Percentiles rank a stretch among this genome's conserved stretches.
These are phyloP conservation scores for Ophioderma brevispina DNA, from an alignment of 35 echinoderm and acorn worm species.

Conservation along the genomic window DNA sequence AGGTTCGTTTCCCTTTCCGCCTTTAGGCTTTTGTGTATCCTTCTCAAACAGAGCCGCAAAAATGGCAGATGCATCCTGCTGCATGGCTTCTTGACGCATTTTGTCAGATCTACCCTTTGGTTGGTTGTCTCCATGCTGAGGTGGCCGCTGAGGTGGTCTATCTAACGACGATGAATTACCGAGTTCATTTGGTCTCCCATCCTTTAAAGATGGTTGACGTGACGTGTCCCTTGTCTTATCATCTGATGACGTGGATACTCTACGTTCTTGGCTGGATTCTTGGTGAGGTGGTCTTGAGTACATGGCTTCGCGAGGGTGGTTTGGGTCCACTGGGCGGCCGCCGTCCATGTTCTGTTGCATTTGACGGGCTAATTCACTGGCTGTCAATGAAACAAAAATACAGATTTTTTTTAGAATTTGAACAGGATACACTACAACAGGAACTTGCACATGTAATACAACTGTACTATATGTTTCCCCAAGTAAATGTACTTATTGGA, in stretches of 20 bases:
- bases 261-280: background rate
- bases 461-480: no score
- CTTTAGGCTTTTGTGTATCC: slow-evolving; percentile 14
- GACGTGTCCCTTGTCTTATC: background rate
- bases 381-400: no score
- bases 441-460: no score
- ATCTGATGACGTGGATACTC: slow-evolving; percentile 36
- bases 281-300: background rate
- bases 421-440: no score
- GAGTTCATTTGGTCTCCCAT: background rate
- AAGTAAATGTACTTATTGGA: no score
- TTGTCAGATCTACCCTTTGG: background rate
- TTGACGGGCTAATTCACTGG: no score
- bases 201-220: background rate
- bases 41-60: slow-evolving; percentile 59
- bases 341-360: background rate
- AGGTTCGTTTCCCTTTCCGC: slow-evolving; percentile 4
- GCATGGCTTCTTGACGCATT: slow-evolving; percentile 22
- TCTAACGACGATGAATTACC: background rate
- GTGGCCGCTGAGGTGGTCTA: background rate
- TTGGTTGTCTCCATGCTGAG: background rate
- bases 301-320: background rate
- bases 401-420: no score
- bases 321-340: background rate
- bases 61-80: slow-evolving; percentile 40